Evolutionary conservation across 92 coral and sea anemone genomes (phyloP), one percentile per base, ranked within the genome.

Genomic region (Muricea muricata): DNA sequence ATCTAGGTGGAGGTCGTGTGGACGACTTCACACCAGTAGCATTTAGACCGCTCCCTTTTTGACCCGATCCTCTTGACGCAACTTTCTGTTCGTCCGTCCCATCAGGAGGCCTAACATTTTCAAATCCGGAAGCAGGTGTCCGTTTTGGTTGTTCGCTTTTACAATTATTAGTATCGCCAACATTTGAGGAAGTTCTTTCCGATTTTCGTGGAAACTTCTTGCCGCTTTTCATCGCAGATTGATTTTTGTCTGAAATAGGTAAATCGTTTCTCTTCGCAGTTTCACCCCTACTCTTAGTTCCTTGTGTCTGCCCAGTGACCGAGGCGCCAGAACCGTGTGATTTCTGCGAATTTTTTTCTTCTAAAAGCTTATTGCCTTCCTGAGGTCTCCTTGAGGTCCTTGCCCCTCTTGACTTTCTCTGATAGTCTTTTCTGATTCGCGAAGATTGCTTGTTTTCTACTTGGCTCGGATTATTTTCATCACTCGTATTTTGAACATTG

Each of bases 111-210:
- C 30, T 82, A 20, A 54, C 26, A 47, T 54, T 72, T 65, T 86
- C 91, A 66, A 92, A 89, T 14, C 94, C 94, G 7, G 94, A 93
- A 73, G 93, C 93, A 31, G 94, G 92, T 55, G 67, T 86, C 11
- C 15, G 17, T 60, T 82, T 65, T 56, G 75, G 70, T 50, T 40
- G 32, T 26, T 85, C 71, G 0, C 10, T 21, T 1, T 45, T 55
- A 32, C 10, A 52, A 2, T 3, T 52, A 70, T 26, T 23, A 34
- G 32, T 35, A 7, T 39, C 47, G 17, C 50, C 24, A 70, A 17
- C 20, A 70, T 70, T 34, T 37, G 24, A 18, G 8, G 48, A 26
- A 28, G 1, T 24, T 41, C 32, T 66, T 20, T 66, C 18, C 30
- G 78, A 30, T 41, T 8, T 17, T 71, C 20, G 6, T 39, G 78